Base-by-base conservation (phyloP, 2,113 vertebrate species). In the Mormoops blainvillei region DNA sequence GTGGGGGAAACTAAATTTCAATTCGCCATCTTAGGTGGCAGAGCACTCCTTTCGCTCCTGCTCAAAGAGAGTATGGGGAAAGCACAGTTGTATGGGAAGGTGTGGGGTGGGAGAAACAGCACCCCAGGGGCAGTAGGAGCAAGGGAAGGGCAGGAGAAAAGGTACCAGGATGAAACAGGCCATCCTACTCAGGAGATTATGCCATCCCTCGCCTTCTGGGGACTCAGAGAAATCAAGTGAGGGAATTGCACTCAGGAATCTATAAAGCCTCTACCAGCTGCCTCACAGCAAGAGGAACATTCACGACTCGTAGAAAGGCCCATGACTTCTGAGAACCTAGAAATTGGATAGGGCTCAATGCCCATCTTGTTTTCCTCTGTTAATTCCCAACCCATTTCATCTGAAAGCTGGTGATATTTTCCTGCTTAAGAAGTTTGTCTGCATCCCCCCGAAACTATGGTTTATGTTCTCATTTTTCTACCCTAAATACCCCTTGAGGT, bases 91-190 rank as follows among this genome's bases (percentile, higher is more conserved):
- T 74, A 16, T 10, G 38, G 52, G 41, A 41, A 80, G 2, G 14
- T 12, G 4, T 19, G 4, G 2, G 7, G 1, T 38, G 3, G 50
- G n/a, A 16, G 26, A 67, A 50, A 67, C 5, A 36, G 16, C 1
- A n/a, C 2, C 10, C 1, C 6, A 7, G 9, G 71, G 31, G 13
- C 7, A 8, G 0, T 5, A 24, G 54, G 3, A 67, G 13, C 7
- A 26, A 31, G 54, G 28, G 50, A 26, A 80, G 3, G 4, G 7
- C 19, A 67, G 48, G 19, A 54, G 16, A 28, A 71, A 81, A 26
- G 2, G 1, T 11, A 3, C 15, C 4, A 0, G 7, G 10, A 41
- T 0, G 3, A 67, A 82, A 16, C 4, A 80, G 14, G 54, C 1
- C 2, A 33, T 5, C 1, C 19, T 67, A 24, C 18, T 56, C 22